Evolutionary conservation across 2,888 invertebrate species (phyloP).

Genomic region (Oscheius sp.): DNA sequence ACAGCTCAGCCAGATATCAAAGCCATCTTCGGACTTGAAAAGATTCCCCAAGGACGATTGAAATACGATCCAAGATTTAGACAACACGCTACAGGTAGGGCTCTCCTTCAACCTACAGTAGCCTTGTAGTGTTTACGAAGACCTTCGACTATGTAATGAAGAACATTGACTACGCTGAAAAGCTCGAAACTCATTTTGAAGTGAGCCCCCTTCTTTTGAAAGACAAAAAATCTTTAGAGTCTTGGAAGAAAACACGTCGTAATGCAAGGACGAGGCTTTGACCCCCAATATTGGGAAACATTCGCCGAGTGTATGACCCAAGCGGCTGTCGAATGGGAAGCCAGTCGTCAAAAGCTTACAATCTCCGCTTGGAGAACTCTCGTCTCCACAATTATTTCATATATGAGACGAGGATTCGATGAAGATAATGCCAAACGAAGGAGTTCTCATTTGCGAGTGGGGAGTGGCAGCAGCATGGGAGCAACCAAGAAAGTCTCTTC

Average conservation of each 20-base stretch:
- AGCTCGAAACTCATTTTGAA: slow-evolving; percentile 64
- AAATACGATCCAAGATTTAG: slow-evolving; percentile 63
- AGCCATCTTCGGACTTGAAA: slow-evolving; percentile 65
- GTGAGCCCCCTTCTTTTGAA: slow-evolving; percentile 37
- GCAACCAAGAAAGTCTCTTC: neutral
- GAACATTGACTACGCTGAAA: slow-evolving; percentile 63
- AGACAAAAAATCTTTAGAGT: slow-evolving; percentile 35
- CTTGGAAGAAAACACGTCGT: slow-evolving; percentile 66
- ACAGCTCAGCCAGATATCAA: slow-evolving; percentile 67
- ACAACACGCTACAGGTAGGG: slow-evolving; percentile 51
- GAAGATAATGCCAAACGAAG: slow-evolving; percentile 56
- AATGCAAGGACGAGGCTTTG: slow-evolving; percentile 66
- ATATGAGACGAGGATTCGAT: slow-evolving; percentile 67
- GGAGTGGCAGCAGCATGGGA: too few species aligned
- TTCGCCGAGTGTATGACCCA: slow-evolving; percentile 68
- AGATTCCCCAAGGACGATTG: slow-evolving; percentile 65
- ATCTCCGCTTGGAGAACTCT: slow-evolving; percentile 64
- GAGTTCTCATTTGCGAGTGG: neutral
- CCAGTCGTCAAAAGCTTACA: slow-evolving; percentile 61
- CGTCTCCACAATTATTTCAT: slow-evolving; percentile 65
- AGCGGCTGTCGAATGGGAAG: slow-evolving; percentile 66
- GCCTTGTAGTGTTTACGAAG: slow-evolving; percentile 55
- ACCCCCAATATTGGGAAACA: slow-evolving; percentile 71
- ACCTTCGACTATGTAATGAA: slow-evolving; percentile 66
- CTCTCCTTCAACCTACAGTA: too few species aligned